Conservation (phyloP, 2,797 vertebrate genomes). For the Limosa lapponica region DNA sequence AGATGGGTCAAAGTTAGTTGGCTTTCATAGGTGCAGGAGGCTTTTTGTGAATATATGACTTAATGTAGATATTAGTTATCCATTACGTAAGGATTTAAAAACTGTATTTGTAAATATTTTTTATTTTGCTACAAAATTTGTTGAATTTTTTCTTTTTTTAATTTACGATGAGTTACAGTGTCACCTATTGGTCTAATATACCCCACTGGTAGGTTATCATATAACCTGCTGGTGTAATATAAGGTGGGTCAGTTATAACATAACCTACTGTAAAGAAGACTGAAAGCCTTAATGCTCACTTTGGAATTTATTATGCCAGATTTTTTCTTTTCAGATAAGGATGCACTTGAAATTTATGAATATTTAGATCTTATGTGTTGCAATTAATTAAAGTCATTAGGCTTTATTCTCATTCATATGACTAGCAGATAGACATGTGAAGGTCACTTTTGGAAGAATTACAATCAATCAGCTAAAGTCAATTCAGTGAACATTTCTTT, state of each 20-base stretch:
- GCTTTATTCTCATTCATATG: not conserved
- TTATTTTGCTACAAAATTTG: not conserved
- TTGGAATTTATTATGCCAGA: not conserved
- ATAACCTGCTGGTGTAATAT: not conserved
- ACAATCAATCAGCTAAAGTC: not conserved
- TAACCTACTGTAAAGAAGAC: not conserved
- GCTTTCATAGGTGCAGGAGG: not conserved
- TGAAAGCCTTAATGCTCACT: not conserved
- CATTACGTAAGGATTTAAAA: not conserved
- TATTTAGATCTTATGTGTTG: not conserved
- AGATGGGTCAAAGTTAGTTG: not conserved
- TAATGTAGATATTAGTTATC: not conserved
- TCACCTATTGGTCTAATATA: not conserved
- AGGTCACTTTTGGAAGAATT: not conserved
- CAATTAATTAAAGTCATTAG: not conserved
- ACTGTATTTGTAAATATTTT: not conserved
- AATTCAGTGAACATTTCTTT: not conserved
- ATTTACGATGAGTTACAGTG: not conserved
- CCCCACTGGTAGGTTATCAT: not conserved
- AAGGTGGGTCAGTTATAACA: not conserved
- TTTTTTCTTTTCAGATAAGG: conserved; percentile 25
- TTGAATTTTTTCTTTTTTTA: not conserved
- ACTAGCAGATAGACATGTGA: not conserved
- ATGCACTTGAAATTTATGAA: not conserved
- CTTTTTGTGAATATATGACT: not conserved